These are phyloP conservation scores for Pseudopleuronectes americanus DNA, from an alignment of 2,797 vertebrate genomes.

Conservation along the genomic window DNA sequence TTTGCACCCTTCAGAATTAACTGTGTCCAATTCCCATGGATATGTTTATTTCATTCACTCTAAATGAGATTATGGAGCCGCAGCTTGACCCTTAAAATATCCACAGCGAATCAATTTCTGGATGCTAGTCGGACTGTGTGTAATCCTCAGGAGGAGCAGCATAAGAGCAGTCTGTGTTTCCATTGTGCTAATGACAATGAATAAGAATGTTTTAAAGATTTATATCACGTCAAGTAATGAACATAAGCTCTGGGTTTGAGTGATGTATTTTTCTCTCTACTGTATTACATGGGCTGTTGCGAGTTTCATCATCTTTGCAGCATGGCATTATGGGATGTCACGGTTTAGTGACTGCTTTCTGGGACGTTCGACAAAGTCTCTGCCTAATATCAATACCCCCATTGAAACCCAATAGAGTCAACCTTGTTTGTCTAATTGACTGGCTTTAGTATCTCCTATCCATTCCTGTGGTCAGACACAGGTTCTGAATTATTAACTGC, in stretches of 20 bases:
- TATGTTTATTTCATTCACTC: conserved; percentile 81
- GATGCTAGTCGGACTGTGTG: conserved; percentile 43
- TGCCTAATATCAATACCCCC: conserved; percentile 41
- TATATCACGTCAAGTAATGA: conserved; percentile 23
- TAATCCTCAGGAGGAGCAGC: conserved; percentile 35
- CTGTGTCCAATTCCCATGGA: conserved; percentile 77
- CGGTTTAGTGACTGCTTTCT: conserved; percentile 21
- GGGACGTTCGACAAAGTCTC: conserved; percentile 16
- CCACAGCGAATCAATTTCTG: conserved; percentile 71
- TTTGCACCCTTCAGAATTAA: conserved; percentile 77
- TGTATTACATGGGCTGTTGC: conserved; percentile 11
- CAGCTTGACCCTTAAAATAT: conserved; percentile 79
- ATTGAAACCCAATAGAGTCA: conserved; percentile 46
- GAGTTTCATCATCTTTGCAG: conserved; percentile 13
- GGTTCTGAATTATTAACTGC: conserved; percentile 26
- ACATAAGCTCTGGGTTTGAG: conserved; percentile 18
- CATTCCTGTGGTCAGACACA: conserved; percentile 6
- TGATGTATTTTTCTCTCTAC: not conserved
- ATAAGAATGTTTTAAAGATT: conserved; percentile 20
- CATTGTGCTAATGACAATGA: conserved; percentile 14
- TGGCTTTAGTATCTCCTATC: conserved; percentile 26
- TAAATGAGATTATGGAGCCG: conserved; percentile 80
- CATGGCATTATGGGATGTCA: conserved; percentile 33
- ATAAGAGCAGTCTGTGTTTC: conserved; percentile 2
- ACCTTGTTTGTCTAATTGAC: conserved; percentile 39